These are phyloP conservation scores for Platerodrilus igneus DNA, from an alignment of 2,888 invertebrate species.

Conservation along the genomic window DNA sequence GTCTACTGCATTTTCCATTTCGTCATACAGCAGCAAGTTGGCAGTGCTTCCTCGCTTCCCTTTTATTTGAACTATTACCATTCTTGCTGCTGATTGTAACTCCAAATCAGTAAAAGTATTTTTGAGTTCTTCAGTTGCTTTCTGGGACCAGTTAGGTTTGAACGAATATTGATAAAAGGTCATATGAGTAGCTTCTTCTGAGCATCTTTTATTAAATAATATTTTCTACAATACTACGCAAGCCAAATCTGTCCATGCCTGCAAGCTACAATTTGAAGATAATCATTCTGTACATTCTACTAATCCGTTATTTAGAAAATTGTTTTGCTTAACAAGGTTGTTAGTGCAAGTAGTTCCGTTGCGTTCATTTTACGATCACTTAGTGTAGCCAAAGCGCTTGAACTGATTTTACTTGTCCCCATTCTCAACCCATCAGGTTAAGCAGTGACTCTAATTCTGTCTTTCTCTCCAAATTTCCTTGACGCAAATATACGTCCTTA, in stretches of 20 bases:
- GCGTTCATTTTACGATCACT: background rate
- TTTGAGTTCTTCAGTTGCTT: background rate
- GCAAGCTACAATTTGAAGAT: background rate
- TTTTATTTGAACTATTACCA: constrained; percentile 7
- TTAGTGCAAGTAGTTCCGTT: background rate
- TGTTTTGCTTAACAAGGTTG: background rate
- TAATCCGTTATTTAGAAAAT: background rate
- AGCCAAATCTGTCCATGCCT: background rate
- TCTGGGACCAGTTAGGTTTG: background rate
- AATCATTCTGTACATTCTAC: background rate
- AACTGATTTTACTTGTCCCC: background rate
- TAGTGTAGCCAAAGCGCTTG: background rate
- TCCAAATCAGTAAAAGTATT: constrained; percentile 7
- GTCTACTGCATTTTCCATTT: constrained; percentile 2
- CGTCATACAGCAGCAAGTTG: background rate
- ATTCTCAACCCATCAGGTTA: background rate
- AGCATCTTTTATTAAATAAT: background rate
- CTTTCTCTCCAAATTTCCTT: background rate
- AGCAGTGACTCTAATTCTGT: background rate
- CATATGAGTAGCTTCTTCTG: background rate
- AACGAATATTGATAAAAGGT: background rate
- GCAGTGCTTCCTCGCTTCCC: constrained; percentile 2
- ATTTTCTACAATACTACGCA: background rate
- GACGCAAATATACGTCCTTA: background rate
- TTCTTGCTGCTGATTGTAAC: constrained; percentile 1